These are phyloP conservation scores for Circaetus gallicus DNA, from an alignment of 2,113 vertebrate genomes.

Conservation along the genomic window DNA sequence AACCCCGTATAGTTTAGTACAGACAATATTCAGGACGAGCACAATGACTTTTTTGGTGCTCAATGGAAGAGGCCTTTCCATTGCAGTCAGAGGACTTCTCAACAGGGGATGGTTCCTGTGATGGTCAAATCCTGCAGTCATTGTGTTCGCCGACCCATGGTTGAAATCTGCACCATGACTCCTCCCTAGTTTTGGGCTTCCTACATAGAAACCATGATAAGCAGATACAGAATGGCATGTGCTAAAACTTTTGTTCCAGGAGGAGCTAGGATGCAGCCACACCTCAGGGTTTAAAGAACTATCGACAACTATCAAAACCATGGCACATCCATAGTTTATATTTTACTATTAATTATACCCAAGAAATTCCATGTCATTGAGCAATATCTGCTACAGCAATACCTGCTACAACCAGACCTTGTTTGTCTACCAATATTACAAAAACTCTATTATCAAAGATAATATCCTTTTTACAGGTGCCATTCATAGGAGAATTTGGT, in stretches of 20 bases:
- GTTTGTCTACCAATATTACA: not conserved
- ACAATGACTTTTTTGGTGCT: not conserved
- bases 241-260: not conserved
- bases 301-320: not conserved
- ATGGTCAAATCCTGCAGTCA: not conserved
- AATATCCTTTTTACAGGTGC: not conserved
- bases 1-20: rapidly evolving
- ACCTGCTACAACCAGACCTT: not conserved
- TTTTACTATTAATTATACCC: not conserved
- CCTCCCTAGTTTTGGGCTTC: not conserved
- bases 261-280: not conserved
- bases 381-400: not conserved
- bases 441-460: not conserved
- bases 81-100: not conserved
- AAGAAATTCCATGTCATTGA: not conserved
- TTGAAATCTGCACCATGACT: not conserved
- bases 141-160: not conserved
- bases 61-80: not conserved
- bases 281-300: not conserved
- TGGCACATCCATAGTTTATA: not conserved
- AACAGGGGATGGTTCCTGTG: not conserved
- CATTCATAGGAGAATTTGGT: not conserved
- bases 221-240: not conserved
- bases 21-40: not conserved
- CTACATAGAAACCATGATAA: not conserved